Conservation (phyloP, 2,888 invertebrate genomes). For the Escarpia spicata region DNA sequence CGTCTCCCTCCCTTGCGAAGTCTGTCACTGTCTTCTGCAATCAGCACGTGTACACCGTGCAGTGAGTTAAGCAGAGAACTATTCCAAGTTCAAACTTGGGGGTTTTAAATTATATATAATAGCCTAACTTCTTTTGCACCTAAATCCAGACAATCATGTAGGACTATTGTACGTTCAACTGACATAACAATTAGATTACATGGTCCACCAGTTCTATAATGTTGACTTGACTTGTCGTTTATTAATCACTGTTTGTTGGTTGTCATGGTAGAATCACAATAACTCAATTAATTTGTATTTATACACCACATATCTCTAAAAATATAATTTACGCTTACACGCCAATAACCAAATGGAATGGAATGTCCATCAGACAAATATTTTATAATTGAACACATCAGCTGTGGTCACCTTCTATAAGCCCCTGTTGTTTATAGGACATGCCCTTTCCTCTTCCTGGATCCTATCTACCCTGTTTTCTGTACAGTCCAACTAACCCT, state of each 20-base stretch:
- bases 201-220: too few relatives aligned
- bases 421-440: background rate
- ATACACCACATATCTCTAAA: too few relatives aligned
- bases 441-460: conserved; percentile 50
- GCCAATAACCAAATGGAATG: background rate
- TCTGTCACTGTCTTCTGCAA: conserved; percentile 52
- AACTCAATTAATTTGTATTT: too few relatives aligned
- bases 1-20: conserved; percentile 73
- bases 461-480: conserved; percentile 34
- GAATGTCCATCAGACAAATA: background rate
- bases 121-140: too few relatives aligned
- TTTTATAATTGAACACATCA: background rate
- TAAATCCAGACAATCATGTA: background rate
- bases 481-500: conserved; percentile 39
- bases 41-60: conserved; percentile 29
- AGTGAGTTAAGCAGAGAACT: background rate
- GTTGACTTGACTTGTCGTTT: too few relatives aligned
- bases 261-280: background rate
- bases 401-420: background rate
- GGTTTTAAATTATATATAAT: too few relatives aligned
- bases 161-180: background rate
- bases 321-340: too few relatives aligned
- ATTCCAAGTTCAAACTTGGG: background rate
- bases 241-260: background rate
- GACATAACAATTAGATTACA: too few relatives aligned